Conservation (phyloP, 2,888 invertebrate species). For the Steinernema hermaphroditum region DNA sequence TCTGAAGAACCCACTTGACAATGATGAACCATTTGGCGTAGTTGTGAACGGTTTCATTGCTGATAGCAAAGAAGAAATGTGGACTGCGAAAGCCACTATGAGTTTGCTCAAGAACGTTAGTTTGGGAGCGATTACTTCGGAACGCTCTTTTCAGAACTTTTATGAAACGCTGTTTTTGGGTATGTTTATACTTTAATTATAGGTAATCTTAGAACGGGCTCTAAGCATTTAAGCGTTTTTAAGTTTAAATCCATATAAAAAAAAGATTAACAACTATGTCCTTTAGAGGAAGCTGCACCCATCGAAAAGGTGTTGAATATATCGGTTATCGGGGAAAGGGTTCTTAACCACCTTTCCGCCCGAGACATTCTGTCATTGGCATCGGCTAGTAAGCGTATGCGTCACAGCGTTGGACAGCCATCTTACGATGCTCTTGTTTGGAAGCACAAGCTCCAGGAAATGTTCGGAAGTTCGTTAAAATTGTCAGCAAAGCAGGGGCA, state of each 20-base stretch:
- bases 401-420: neutral
- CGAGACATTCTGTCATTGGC: neutral
- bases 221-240: too few species aligned
- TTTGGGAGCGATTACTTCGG: neutral
- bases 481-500: neutral
- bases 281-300: neutral
- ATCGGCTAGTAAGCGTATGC: neutral
- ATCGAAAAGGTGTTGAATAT: neutral
- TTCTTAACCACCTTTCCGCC: neutral
- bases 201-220: too few species aligned
- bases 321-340: neutral
- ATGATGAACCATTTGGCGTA: neutral
- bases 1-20: neutral
- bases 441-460: neutral
- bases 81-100: neutral
- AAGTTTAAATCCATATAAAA: too few species aligned
- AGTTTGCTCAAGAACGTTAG: neutral
- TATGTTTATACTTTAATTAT: too few species aligned
- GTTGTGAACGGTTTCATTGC: neutral
- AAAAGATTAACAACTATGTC: too few species aligned
- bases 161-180: neutral
- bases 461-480: neutral
- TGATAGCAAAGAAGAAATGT: neutral
- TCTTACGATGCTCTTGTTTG: neutral
- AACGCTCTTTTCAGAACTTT: neutral